phyloP scores from a whole-genome alignment of 2,113 vertebrate genomes.

The Miniopterus natalensis region DNA sequence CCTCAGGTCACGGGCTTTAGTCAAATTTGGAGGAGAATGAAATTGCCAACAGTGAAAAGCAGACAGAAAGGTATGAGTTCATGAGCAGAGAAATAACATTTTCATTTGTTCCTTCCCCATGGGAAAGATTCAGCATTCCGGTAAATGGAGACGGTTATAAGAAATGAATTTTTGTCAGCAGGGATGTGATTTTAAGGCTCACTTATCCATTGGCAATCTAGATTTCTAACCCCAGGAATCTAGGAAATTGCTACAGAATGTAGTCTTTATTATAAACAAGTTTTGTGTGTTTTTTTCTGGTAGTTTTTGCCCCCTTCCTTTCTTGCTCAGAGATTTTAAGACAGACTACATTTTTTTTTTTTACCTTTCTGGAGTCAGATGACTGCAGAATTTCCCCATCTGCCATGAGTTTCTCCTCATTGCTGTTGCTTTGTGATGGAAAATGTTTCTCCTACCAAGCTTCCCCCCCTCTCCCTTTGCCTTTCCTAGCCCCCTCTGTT shows the following conservation, averaged over 20 bases:
- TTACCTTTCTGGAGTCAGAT: slow-evolving; percentile 84
- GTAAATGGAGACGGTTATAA: slow-evolving; percentile 99
- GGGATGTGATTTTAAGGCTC: slow-evolving; percentile 99
- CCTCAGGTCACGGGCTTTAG: slow-evolving; percentile 98
- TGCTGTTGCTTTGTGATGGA: slow-evolving; percentile 78
- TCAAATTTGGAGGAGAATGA: slow-evolving; percentile 99
- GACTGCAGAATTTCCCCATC: slow-evolving; percentile 81
- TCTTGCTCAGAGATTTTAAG: slow-evolving; percentile 88
- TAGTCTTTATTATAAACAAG: slow-evolving; percentile 96
- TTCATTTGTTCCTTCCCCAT: slow-evolving; percentile 99
- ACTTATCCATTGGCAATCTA: slow-evolving; percentile 99
- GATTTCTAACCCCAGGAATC: slow-evolving; percentile 98
- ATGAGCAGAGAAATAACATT: slow-evolving; percentile 99
- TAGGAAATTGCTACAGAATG: slow-evolving; percentile 95
- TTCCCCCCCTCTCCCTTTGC: not conserved
- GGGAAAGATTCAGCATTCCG: slow-evolving; percentile 96
- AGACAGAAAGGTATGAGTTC: slow-evolving; percentile 98
- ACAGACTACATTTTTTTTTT: slow-evolving; percentile 84
- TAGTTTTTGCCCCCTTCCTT: slow-evolving; percentile 85
- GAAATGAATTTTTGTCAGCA: slow-evolving; percentile 97
- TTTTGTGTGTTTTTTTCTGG: slow-evolving; percentile 74
- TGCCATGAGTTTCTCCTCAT: slow-evolving; percentile 83
- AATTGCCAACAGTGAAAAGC: slow-evolving; percentile 98
- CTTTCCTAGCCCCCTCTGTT: not conserved
- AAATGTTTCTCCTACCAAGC: slow-evolving; percentile 63